Percentiles rank a stretch among this genome's conserved stretches.
phyloP scores from a whole-genome alignment of 2,797 vertebrate species.

The Pangasius djambal region DNA sequence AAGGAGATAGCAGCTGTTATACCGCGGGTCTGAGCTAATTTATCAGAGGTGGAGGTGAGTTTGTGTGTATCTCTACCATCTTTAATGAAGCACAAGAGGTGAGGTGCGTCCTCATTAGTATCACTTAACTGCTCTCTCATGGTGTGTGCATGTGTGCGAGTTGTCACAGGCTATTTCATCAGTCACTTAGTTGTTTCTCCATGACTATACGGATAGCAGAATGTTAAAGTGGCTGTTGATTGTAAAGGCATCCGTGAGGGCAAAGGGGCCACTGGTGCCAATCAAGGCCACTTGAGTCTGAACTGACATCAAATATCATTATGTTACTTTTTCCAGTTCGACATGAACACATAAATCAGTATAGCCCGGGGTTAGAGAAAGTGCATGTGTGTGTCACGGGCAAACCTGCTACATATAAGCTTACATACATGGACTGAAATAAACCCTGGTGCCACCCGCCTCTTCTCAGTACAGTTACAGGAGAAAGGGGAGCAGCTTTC shows the following conservation, averaged over 20 bases:
- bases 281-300: conserved; percentile 37
- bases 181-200: conserved; percentile 4
- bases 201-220: background rate
- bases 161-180: conserved; percentile 7
- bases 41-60: background rate
- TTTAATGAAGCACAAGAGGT: conserved; percentile 5
- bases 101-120: background rate
- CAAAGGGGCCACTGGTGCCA: conserved; percentile 33
- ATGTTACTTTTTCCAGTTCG: conserved; percentile 26
- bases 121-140: background rate
- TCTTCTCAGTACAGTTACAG: conserved; percentile 6
- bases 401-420: conserved; percentile 25
- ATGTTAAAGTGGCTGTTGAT: conserved; percentile 31
- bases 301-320: conserved; percentile 34
- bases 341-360: conserved; percentile 38
- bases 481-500: conserved; percentile 7
- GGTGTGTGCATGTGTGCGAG: background rate
- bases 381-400: conserved; percentile 19
- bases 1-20: background rate
- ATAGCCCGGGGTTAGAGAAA: conserved; percentile 30
- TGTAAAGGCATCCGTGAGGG: conserved; percentile 35
- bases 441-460: conserved; percentile 23
- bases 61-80: background rate
- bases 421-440: conserved; percentile 39
- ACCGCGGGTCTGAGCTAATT: background rate